A percentile compares a stretch with the other conserved stretches of the same genome.
These are phyloP conservation scores for Lepeophtheirus nordmannii DNA, from an alignment of 2,888 invertebrate genomes.

Conservation along the genomic window DNA sequence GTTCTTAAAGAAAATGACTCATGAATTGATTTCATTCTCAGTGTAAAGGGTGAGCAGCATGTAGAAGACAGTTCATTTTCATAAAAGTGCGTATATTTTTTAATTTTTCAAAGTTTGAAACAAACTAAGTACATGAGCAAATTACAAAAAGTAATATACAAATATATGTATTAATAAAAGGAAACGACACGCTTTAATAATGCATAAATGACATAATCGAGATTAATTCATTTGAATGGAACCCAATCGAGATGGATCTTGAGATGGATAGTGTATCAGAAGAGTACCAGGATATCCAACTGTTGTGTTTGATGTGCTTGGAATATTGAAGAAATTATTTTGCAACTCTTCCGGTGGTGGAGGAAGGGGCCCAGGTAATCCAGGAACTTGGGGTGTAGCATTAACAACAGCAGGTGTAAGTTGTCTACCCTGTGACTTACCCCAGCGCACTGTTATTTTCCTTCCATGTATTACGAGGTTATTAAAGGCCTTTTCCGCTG, in stretches of 20 bases:
- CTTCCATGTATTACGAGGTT: constrained; percentile 69
- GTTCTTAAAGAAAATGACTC: too few relatives aligned
- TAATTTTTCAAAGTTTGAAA: too few relatives aligned
- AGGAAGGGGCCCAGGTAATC: constrained; percentile 48
- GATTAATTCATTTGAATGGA: constrained; percentile 34
- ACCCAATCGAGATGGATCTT: constrained; percentile 84
- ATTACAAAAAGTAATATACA: too few relatives aligned
- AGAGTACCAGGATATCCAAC: constrained; percentile 15
- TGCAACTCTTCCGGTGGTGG: constrained; percentile 44
- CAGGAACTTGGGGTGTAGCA: constrained; percentile 55
- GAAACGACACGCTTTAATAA: too few relatives aligned
- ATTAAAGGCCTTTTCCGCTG: constrained; percentile 89
- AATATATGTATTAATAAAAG: too few relatives aligned
- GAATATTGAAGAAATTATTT: constrained; percentile 50
- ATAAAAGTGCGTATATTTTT: too few relatives aligned
- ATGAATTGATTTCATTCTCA: too few relatives aligned
- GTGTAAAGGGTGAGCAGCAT: too few relatives aligned
- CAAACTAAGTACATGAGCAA: too few relatives aligned
- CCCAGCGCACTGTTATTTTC: constrained; percentile 94
- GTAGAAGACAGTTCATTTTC: too few relatives aligned
- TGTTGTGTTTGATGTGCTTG: constrained; percentile 27
- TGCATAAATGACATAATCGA: too few relatives aligned
- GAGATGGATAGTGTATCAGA: constrained; percentile 80
- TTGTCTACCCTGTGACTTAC: constrained; percentile 71
- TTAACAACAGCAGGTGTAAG: constrained; percentile 28